Evolutionary conservation across 2,888 invertebrate species (phyloP), one percentile per base, ranked within the genome.

Genomic region (Drosophila eohydei): DNA sequence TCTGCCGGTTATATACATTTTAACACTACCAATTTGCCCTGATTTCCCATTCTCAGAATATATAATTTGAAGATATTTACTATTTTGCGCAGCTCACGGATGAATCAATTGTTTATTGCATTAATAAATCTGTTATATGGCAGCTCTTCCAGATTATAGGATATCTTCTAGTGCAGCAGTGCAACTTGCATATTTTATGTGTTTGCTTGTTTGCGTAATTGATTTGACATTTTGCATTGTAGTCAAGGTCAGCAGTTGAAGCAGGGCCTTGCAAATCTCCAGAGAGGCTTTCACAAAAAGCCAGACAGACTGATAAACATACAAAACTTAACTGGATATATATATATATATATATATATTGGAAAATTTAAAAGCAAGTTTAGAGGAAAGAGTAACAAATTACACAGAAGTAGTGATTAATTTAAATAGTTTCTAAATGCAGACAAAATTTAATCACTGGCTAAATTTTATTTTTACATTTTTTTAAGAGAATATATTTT

Each of bases 141-240:
- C 21, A 21, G 21, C 1, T 21, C 21, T 1, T 12, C 2, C 3
- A 38, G 0, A 1, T 41, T 52, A 52, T 21, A 60, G 40, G 40
- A 40, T 52, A 52, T 52, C 11, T 41, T 16, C 16, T 7, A 30
- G 51, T 21, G 3, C n/a, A 16, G 36, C 50, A 30, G 28, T 28
- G 21, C 34, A 52, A 26, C 12, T 4, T 36, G 34, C 5, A 21
- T 14, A 14, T 38, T 16, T 58, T 26, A 21, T 14, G 26, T n/a
- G 14, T 52, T 12, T 14, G 14, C 14, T 14, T 14, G 9, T 46
- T 50, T 64, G 48, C 48, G 51, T 71, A 68, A 68, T 73, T 60
- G 68, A 62, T 68, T 73, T 78, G 63, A 60, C 78, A 60, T 73
- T 78, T 73, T 44, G 59, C 38, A 40, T 44, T 60, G 6, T 26